Percentiles rank a stretch among this genome's conserved stretches.
These are phyloP conservation scores for Drosophila antonietae DNA, from an alignment of 2,888 invertebrate species.

Conservation along the genomic window DNA sequence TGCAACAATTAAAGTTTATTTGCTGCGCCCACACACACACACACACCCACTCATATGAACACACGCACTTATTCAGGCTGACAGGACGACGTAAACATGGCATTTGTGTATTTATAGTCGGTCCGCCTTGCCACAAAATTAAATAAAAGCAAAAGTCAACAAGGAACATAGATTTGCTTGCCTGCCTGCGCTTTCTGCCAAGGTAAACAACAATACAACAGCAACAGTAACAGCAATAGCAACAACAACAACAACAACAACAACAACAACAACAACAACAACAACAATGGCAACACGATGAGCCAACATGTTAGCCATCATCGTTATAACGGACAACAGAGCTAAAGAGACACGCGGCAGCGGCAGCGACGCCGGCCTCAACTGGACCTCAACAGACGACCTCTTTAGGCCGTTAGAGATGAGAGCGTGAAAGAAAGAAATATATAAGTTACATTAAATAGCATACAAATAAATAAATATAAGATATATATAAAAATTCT, in stretches of 20 bases:
- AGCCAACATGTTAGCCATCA: slow-evolving; percentile 72
- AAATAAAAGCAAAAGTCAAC: slow-evolving; percentile 79
- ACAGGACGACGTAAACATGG: slow-evolving; percentile 45
- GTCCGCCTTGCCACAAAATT: slow-evolving; percentile 75
- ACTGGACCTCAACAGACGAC: slow-evolving; percentile 38
- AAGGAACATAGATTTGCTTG: slow-evolving; percentile 79
- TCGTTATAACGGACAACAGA: slow-evolving; percentile 68
- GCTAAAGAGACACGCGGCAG: slow-evolving; percentile 45
- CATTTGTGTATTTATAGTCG: slow-evolving; percentile 73
- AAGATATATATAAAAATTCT: no score
- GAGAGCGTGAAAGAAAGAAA: slow-evolving; percentile 45
- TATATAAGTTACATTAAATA: no score
- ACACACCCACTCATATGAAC: slow-evolving; percentile 1
- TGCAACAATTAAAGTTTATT: slow-evolving; percentile 81
- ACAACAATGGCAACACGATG: slow-evolving; percentile 24
- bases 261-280: slow-evolving; percentile 23
- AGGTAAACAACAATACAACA: slow-evolving; percentile 71
- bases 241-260: slow-evolving; percentile 20
- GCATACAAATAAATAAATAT: no score
- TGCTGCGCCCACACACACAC: slow-evolving; percentile 65
- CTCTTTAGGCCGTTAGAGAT: slow-evolving; percentile 36
- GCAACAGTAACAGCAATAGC: slow-evolving; percentile 20
- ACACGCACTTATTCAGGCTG: slow-evolving; percentile 38
- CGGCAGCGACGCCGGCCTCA: slow-evolving; percentile 25
- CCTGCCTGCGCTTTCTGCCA: slow-evolving; percentile 66